phyloP scores from a whole-genome alignment of 2,113 vertebrate species.

The Fregata magnificens region DNA sequence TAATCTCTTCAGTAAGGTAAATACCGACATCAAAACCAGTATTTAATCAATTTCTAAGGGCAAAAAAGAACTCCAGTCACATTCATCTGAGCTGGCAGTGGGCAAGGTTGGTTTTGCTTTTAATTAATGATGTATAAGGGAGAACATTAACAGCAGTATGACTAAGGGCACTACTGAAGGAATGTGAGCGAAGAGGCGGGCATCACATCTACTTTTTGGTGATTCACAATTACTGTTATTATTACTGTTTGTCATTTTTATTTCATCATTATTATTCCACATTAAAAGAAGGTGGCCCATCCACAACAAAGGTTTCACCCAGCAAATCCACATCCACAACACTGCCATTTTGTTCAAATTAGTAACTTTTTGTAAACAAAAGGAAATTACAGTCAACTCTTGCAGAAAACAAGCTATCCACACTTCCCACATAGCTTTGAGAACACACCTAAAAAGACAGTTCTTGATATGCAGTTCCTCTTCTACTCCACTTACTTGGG shows the following conservation, averaged over 20 bases:
- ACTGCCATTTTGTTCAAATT: background rate
- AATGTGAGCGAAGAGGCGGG: background rate
- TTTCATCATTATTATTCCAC: background rate
- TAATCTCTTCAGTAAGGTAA: background rate
- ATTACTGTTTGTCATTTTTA: background rate
- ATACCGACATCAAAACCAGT: background rate
- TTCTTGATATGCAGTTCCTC: background rate
- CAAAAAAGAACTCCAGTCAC: background rate
- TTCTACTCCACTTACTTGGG: background rate
- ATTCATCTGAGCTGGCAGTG: background rate
- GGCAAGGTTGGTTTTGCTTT: background rate
- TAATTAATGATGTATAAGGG: background rate
- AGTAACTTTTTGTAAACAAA: background rate
- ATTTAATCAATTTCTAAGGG: background rate
- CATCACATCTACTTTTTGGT: background rate
- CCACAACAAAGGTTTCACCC: background rate
- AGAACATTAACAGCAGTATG: background rate
- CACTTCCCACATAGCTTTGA: background rate
- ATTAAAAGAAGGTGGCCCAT: background rate
- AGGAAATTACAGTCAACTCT: background rate
- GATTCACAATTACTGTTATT: background rate
- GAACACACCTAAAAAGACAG: background rate
- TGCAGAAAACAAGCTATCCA: background rate
- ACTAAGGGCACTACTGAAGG: background rate
- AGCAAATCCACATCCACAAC: background rate